phyloP scores from a whole-genome alignment of 2,797 vertebrate species.

The Acanthornis magna region DNA sequence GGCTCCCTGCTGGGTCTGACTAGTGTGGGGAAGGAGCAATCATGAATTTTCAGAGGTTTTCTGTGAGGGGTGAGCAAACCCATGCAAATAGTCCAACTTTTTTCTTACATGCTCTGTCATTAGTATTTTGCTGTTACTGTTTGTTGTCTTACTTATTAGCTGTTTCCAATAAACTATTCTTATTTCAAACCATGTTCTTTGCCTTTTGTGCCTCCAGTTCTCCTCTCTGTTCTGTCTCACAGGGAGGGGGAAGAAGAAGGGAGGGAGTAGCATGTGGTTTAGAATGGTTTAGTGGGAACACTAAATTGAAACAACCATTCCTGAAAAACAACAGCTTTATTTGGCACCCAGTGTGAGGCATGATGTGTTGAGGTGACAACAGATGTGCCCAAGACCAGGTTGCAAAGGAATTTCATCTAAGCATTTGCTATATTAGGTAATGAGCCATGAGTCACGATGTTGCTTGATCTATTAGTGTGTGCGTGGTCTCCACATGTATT shows the following conservation, averaged over 20 bases:
- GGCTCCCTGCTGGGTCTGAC: background rate
- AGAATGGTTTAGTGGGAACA: background rate
- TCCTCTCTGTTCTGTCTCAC: background rate
- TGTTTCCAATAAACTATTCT: background rate
- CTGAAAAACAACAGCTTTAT: background rate
- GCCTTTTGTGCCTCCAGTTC: background rate
- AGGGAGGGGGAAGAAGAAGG: background rate
- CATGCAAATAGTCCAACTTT: background rate
- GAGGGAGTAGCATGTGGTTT: background rate
- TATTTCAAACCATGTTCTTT: background rate
- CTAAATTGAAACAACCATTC: background rate
- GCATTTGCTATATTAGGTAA: background rate
- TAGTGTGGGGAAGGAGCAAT: background rate
- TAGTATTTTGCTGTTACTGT: background rate
- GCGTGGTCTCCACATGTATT: no score
- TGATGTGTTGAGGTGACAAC: background rate
- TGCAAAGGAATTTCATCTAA: background rate
- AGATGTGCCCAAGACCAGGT: background rate
- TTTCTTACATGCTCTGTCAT: background rate
- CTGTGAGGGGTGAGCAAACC: background rate
- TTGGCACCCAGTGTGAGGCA: rapidly evolving
- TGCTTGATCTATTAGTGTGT: background rate
- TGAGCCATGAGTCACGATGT: background rate
- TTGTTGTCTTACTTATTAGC: rapidly evolving
- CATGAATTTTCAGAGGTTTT: background rate